These are phyloP conservation scores for Eledona agricola DNA, from an alignment of 2,888 invertebrate genomes.

Conservation along the genomic window DNA sequence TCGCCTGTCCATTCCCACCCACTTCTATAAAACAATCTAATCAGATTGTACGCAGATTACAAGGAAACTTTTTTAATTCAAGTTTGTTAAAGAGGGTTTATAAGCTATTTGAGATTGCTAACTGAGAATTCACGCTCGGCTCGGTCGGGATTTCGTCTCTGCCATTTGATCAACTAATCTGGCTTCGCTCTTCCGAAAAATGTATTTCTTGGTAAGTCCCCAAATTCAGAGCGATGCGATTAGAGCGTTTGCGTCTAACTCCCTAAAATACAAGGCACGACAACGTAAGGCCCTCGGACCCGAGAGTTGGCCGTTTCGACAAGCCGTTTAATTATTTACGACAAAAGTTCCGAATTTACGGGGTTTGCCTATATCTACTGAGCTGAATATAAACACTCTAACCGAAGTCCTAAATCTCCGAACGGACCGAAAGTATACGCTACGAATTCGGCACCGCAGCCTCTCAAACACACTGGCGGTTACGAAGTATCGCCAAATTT, in stretches of 20 bases:
- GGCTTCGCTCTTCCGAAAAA: slow-evolving; percentile 10
- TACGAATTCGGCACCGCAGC: slow-evolving; percentile 16
- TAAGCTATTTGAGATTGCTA: slow-evolving; percentile 52
- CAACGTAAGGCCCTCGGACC: slow-evolving; percentile 1
- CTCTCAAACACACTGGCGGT: slow-evolving; percentile 5
- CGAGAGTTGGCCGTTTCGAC: slow-evolving; percentile 17
- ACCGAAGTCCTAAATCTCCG: slow-evolving; percentile 29
- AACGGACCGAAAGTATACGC: too few relatives aligned
- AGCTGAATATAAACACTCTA: slow-evolving; percentile 37
- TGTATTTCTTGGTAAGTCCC: slow-evolving; percentile 3
- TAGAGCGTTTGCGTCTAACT: slow-evolving; percentile 1
- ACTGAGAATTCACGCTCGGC: slow-evolving; percentile 45
- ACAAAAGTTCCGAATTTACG: slow-evolving; percentile 32
- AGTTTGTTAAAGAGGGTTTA: slow-evolving; percentile 57
- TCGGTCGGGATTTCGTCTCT: slow-evolving; percentile 34
- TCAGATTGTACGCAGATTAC: slow-evolving; percentile 58
- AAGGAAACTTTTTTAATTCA: slow-evolving; percentile 59
- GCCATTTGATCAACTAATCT: slow-evolving; percentile 34
- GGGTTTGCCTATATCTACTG: slow-evolving; percentile 27
- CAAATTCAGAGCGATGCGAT: slow-evolving; percentile 1
- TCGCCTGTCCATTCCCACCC: slow-evolving; percentile 47
- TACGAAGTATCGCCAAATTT: slow-evolving; percentile 14
- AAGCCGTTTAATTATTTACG: slow-evolving; percentile 41
- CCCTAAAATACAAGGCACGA: neutral
- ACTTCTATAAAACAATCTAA: slow-evolving; percentile 56